phyloP scores from a whole-genome alignment of 1,140 invertebrate genomes.

The Panagrolaimus sp. region DNA sequence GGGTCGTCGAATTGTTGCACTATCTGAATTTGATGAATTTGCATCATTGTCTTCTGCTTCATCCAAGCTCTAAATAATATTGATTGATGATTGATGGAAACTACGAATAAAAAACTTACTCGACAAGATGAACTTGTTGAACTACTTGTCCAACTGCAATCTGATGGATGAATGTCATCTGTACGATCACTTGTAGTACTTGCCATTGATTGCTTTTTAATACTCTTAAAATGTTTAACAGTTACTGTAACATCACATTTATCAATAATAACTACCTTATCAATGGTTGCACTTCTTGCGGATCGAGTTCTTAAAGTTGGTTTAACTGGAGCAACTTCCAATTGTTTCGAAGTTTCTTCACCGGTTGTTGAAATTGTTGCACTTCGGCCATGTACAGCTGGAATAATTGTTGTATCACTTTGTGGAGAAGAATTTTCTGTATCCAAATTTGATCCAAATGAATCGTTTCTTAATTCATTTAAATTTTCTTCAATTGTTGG shows the following conservation, averaged over 20 bases:
- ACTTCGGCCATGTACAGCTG: not conserved
- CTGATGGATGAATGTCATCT: conserved; percentile 13
- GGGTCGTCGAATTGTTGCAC: conserved; percentile 1
- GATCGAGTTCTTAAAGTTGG: not conserved
- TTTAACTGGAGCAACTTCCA: not conserved
- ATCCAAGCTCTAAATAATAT: too few species aligned
- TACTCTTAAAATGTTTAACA: not conserved
- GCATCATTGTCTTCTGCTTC: not conserved
- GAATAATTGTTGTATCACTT: not conserved
- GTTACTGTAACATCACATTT: not conserved
- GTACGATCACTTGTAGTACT: conserved; percentile 10
- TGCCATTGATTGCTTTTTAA: not conserved
- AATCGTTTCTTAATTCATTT: too few species aligned
- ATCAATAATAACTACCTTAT: conserved; percentile 5
- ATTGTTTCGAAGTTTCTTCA: not conserved
- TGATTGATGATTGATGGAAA: not conserved
- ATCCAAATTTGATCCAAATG: not conserved
- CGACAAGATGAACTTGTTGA: conserved; percentile 19
- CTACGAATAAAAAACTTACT: not conserved
- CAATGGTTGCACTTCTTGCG: conserved; percentile 13
- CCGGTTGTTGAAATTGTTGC: not conserved
- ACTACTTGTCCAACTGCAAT: conserved; percentile 11
- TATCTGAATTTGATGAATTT: conserved; percentile 11
- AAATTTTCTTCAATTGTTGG: not conserved
- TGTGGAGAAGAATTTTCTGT: not conserved